Percentiles rank a stretch among this genome's conserved stretches.
These are phyloP conservation scores for Otis tarda DNA, from an alignment of 2,113 vertebrate genomes.

Conservation along the genomic window DNA sequence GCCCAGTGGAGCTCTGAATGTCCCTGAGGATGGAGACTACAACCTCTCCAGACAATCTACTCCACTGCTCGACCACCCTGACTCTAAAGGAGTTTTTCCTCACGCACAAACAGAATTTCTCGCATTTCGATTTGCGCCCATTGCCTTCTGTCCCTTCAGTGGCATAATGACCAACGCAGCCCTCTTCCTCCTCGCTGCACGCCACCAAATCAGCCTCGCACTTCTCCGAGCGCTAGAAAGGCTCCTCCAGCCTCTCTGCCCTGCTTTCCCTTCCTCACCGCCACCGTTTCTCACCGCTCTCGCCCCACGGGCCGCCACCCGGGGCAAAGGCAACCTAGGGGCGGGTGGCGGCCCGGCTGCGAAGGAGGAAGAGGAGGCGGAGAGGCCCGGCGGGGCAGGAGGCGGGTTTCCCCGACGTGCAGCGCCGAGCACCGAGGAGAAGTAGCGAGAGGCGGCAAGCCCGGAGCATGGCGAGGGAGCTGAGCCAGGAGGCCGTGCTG, in stretches of 20 bases:
- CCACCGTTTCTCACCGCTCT: background rate
- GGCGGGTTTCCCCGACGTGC: constrained; percentile 18
- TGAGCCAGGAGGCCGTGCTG: constrained; percentile 87
- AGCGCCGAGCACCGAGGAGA: background rate
- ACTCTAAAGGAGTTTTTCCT: background rate
- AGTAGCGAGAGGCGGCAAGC: background rate
- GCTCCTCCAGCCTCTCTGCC: background rate
- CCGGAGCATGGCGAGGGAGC: constrained; percentile 81
- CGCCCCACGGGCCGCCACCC: background rate
- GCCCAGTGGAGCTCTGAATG: rapidly evolving
- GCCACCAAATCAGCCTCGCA: background rate
- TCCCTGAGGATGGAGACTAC: background rate
- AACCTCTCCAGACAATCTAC: background rate
- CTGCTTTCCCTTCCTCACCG: background rate
- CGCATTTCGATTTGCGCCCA: background rate
- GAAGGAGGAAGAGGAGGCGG: background rate
- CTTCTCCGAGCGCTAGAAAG: background rate
- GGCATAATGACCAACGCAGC: rapidly evolving
- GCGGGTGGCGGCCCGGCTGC: background rate
- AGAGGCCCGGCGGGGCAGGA: background rate
- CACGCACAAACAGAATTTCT: background rate
- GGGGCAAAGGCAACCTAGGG: background rate
- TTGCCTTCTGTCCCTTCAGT: background rate
- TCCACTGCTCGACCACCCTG: background rate
- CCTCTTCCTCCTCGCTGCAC: background rate